phyloP scores from a whole-genome alignment of 2,888 invertebrate genomes.

The Drosophila dives region DNA sequence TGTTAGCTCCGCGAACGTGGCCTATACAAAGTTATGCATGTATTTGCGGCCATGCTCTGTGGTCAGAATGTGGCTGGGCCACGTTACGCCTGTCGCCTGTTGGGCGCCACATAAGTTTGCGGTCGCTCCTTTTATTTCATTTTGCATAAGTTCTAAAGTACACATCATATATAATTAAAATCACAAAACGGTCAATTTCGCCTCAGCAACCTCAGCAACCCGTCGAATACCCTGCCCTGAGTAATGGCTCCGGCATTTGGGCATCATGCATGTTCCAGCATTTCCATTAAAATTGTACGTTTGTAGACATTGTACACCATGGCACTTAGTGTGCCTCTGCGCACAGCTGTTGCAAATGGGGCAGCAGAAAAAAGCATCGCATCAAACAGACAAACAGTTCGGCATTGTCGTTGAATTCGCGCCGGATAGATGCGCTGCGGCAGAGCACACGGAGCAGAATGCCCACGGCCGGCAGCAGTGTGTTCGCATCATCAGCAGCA shows the following conservation, averaged over 20 bases:
- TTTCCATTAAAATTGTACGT: conserved; percentile 68
- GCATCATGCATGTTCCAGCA: conserved; percentile 47
- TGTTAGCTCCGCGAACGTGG: conserved; percentile 21
- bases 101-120: conserved; percentile 70
- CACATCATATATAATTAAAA: conserved; percentile 82
- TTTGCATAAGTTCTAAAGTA: conserved; percentile 80
- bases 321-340: conserved; percentile 57
- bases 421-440: conserved; percentile 69
- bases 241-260: conserved; percentile 60
- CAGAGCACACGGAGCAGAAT: conserved; percentile 46
- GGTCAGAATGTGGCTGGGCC: conserved; percentile 65
- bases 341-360: conserved; percentile 69
- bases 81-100: conserved; percentile 61
- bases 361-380: conserved; percentile 76
- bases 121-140: conserved; percentile 76
- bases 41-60: conserved; percentile 69
- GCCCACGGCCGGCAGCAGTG: conserved; percentile 73
- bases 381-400: conserved; percentile 76
- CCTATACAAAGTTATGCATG: conserved; percentile 66
- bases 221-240: conserved; percentile 23
- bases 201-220: conserved; percentile 36
- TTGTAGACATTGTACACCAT: conserved; percentile 25
- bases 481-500: conserved; percentile 3
- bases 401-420: conserved; percentile 65
- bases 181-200: conserved; percentile 81